Evolutionary conservation across 64 coral and sea anemone species (phyloP).

Genomic region (Stichodactyla helianthus): DNA sequence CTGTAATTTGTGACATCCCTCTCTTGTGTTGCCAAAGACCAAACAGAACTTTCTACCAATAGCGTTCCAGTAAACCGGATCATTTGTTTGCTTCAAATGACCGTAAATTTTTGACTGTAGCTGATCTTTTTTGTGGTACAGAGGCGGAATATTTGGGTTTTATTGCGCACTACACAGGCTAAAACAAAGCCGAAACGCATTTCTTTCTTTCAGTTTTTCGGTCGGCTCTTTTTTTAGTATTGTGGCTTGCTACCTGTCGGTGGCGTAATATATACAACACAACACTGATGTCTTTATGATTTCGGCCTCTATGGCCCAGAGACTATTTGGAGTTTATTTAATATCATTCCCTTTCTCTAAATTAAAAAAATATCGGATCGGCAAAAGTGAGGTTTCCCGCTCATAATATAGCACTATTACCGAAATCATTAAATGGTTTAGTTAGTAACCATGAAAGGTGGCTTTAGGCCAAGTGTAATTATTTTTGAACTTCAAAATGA

Average conservation of each 20-base stretch:
- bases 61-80: background rate
- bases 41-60: slow-evolving; percentile 14
- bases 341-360: background rate
- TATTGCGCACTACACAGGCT: background rate
- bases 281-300: background rate
- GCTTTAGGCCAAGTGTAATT: background rate
- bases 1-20: slow-evolving; percentile 27
- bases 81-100: slow-evolving; percentile 11
- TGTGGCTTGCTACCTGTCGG: background rate
- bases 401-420: background rate
- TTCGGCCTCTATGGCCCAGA: background rate
- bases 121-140: slow-evolving; percentile 28
- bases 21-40: background rate
- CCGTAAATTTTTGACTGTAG: background rate
- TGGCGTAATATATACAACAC: background rate
- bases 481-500: background rate
- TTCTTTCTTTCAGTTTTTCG: background rate
- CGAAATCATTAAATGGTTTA: background rate
- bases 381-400: background rate
- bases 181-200: background rate
- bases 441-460: background rate
- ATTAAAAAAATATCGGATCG: background rate
- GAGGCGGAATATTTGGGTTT: slow-evolving; percentile 3
- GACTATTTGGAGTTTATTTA: background rate
- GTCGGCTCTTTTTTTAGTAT: background rate